Evolutionary conservation across 2,113 vertebrate species (phyloP), one percentile per base, ranked within the genome.

Genomic region (Phasianus colchicus): DNA sequence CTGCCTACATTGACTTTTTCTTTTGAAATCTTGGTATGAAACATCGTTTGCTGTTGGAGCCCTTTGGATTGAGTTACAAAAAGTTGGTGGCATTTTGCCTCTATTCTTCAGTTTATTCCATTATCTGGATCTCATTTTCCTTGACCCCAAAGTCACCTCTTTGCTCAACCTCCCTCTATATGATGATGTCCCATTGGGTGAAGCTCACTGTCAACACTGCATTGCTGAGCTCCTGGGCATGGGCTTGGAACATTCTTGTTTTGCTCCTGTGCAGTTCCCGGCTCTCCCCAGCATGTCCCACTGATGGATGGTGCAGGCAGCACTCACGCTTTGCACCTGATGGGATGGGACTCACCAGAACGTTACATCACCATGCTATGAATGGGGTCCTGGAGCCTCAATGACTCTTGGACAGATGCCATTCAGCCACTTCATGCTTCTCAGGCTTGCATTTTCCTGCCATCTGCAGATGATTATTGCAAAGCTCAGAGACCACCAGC

Each of bases 1-100:
- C 92, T 95, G 95, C 91, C 96, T 96, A 78, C 76, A 95, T 95
- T 76, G 90, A 76, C 50, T 96, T 97, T 96, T 96, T 96, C 86
- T 97, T 95, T 95, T 32, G 52, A 94, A 93, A 93, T 95, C 91
- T 83, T 96, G 92, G 97, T 95, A 93, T 63, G 91, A 97, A 97
- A 96, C 74, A 97, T 96, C 88, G 95, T 80, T 21, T 16, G 54
- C 14, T 77, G 40, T 16, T 80, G 79, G 75, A 79, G 11, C 17
- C 30, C 22, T 80, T 90, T 27, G 38, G 11, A 58, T 1, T 1
- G 4, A 29, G 10, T 40, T 77, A 9, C 30, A 75, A 70, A 83
- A 83, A 77, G 19, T 10, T 60, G 70, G 76, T 30, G 88, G 80
- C 92, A 70, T 72, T 95, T 89, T 19, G 55, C 47, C 64, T 73